These are phyloP conservation scores for Oreochromis tanganicae DNA, from an alignment of 2,113 vertebrate species.

Conservation along the genomic window DNA sequence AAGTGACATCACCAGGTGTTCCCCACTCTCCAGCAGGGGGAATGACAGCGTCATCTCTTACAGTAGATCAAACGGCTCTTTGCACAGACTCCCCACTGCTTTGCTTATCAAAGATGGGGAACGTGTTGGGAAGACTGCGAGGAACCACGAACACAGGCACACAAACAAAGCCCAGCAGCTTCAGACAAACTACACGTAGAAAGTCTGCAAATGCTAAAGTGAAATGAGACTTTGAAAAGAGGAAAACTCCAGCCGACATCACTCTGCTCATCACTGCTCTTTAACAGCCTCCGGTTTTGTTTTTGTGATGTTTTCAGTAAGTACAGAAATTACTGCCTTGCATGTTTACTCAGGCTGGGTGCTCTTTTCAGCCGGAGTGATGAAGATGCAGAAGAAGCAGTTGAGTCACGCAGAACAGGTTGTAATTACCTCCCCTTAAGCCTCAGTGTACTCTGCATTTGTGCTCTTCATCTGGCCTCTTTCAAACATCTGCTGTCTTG, in stretches of 20 bases:
- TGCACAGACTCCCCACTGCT: neutral
- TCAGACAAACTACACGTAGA: neutral
- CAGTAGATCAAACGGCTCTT: neutral
- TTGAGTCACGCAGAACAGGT: neutral
- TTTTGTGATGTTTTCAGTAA: neutral
- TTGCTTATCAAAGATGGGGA: neutral
- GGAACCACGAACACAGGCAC: neutral
- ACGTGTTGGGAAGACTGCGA: neutral
- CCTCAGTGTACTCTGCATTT: neutral
- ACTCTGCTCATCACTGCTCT: neutral
- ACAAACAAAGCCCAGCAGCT: neutral
- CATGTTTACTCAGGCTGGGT: neutral
- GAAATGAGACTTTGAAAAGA: neutral
- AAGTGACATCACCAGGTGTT: neutral
- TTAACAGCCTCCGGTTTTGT: neutral
- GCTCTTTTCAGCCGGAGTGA: constrained; percentile 2
- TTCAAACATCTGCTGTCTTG: constrained; percentile 8
- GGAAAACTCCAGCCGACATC: neutral
- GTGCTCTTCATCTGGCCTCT: constrained; percentile 6
- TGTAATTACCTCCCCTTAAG: constrained; percentile 30
- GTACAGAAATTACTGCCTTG: neutral
- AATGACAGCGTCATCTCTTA: neutral
- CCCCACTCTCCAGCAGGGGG: neutral
- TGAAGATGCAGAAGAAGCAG: neutral
- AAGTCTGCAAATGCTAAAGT: neutral